These are phyloP conservation scores for Callosobruchus maculatus DNA, from an alignment of 2,888 invertebrate genomes.

Conservation along the genomic window DNA sequence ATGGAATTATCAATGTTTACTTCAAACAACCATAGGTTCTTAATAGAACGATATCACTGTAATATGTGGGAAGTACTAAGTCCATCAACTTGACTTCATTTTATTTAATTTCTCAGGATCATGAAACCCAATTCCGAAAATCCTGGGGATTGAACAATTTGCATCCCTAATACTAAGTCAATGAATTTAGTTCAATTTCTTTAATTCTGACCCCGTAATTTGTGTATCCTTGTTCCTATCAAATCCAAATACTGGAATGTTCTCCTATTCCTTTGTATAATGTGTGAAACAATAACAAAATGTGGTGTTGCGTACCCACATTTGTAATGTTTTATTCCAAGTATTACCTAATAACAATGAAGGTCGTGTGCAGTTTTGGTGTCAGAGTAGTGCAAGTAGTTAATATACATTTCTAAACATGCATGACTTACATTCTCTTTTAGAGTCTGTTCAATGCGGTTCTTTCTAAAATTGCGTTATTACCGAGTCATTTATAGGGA, in stretches of 20 bases:
- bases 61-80: too few relatives aligned
- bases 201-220: slow-evolving; percentile 34
- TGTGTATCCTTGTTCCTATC: slow-evolving; percentile 32
- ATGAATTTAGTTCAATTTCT: too few relatives aligned
- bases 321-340: slow-evolving; percentile 29
- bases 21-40: too few relatives aligned
- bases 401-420: slow-evolving; percentile 33
- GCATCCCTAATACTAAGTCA: too few relatives aligned
- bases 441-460: slow-evolving; percentile 1
- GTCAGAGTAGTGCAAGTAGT: slow-evolving; percentile 35
- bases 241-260: slow-evolving; percentile 34
- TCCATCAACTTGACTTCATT: too few relatives aligned
- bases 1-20: too few relatives aligned
- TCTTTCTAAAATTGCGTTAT: background rate
- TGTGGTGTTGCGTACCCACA: slow-evolving; percentile 29
- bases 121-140: too few relatives aligned
- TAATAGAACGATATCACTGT: too few relatives aligned
- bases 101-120: too few relatives aligned
- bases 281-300: slow-evolving; percentile 31
- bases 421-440: slow-evolving; percentile 28
- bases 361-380: slow-evolving; percentile 34
- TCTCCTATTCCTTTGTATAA: slow-evolving; percentile 31
- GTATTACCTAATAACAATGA: slow-evolving; percentile 38
- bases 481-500: background rate
- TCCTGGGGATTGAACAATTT: too few relatives aligned